Percentiles rank a stretch among this genome's conserved stretches.
Evolutionary conservation across 2,797 vertebrate species (phyloP).

Genomic region (Pseudotriccus pelzelni): DNA sequence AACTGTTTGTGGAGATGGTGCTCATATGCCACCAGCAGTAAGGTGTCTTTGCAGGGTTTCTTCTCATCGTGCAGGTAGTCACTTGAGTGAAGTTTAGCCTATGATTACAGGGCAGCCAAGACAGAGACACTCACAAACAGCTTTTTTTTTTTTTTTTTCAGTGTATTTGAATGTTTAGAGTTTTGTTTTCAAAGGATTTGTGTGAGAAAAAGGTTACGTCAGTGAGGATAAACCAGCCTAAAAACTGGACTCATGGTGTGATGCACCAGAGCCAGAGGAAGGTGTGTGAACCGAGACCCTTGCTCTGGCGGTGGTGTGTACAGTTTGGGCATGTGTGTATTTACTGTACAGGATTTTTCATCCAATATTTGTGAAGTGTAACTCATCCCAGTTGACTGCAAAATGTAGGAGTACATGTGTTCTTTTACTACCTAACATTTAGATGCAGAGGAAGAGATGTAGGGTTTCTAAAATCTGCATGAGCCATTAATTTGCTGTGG

Average conservation of each 20-base stretch:
- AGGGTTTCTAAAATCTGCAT: not conserved
- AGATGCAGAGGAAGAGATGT: not conserved
- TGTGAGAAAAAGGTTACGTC: not conserved
- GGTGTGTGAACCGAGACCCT: not conserved
- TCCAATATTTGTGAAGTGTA: not conserved
- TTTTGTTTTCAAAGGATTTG: not conserved
- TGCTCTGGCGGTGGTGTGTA: not conserved
- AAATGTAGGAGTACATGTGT: not conserved
- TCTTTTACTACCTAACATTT: not conserved
- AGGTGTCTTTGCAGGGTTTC: not conserved
- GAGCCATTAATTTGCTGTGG: not conserved
- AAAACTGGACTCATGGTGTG: not conserved
- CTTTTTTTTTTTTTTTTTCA: not conserved
- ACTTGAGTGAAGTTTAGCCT: not conserved
- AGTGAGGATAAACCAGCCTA: not conserved
- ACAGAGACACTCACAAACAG: not conserved
- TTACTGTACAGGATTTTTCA: not conserved
- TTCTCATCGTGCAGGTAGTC: accelerated
- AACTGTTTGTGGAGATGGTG: accelerated
- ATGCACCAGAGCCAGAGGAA: not conserved
- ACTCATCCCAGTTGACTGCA: not conserved
- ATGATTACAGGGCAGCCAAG: not conserved
- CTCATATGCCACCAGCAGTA: not conserved
- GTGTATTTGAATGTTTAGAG: not conserved
- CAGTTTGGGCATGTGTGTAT: accelerated